Evolutionary conservation across 2,797 vertebrate species (phyloP).

Genomic region (Acomys russatus): DNA sequence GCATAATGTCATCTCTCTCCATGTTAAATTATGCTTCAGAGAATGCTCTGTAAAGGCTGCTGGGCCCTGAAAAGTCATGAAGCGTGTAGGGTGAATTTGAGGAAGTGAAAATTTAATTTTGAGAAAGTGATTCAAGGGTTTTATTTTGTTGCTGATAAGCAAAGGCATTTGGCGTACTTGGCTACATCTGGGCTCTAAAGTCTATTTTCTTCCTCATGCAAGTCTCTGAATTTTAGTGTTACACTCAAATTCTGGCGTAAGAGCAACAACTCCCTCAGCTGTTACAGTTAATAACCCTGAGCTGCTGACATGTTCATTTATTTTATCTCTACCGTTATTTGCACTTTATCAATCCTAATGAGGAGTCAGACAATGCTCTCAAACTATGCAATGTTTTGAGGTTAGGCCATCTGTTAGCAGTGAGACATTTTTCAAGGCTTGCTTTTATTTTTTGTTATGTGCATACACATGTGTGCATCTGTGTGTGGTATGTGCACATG

Average conservation of each 20-base stretch:
- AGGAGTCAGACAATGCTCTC: not conserved
- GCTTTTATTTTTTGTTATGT: not conserved
- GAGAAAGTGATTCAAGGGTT: not conserved
- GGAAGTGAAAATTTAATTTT: not conserved
- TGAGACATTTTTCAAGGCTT: not conserved
- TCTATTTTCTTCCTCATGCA: not conserved
- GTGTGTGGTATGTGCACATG: not conserved
- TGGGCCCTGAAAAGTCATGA: conserved; percentile 20
- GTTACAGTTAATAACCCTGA: not conserved
- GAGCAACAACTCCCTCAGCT: not conserved
- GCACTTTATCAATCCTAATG: not conserved
- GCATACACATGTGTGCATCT: not conserved
- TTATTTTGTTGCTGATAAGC: not conserved
- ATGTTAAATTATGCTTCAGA: conserved; percentile 51
- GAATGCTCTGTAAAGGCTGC: not conserved
- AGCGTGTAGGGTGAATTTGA: not conserved
- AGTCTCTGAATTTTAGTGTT: not conserved
- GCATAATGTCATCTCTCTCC: conserved; percentile 28
- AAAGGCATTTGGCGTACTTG: not conserved
- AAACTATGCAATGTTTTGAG: not conserved
- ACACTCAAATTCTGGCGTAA: not conserved
- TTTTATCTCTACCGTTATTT: not conserved
- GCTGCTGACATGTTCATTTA: not conserved
- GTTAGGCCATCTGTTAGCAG: not conserved
- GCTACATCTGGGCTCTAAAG: not conserved